Percentiles rank a stretch among this genome's conserved stretches.
Conservation (phyloP, 1,140 invertebrate genomes). For the Planococcus citri region DNA sequence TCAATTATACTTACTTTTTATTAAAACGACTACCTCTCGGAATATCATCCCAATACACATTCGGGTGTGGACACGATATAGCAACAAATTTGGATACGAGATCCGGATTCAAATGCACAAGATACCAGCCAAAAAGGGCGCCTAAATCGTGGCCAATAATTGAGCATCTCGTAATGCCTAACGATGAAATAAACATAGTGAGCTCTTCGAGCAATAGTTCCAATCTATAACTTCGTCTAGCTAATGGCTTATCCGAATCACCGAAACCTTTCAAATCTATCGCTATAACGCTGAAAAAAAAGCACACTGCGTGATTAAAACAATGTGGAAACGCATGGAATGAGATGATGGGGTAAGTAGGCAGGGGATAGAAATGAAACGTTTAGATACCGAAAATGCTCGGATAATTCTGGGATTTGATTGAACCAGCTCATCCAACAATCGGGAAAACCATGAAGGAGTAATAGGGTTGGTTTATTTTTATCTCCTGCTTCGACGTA, state of each 20-base stretch:
- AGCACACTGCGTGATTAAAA: slow-evolving; percentile 25
- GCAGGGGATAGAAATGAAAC: neutral
- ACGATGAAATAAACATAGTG: slow-evolving; percentile 48
- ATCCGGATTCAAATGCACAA: slow-evolving; percentile 50
- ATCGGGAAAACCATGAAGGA: slow-evolving; percentile 66
- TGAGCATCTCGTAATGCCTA: slow-evolving; percentile 42
- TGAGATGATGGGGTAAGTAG: neutral
- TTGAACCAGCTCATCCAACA: slow-evolving; percentile 57
- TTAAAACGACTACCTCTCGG: slow-evolving; percentile 41
- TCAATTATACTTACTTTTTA: slow-evolving; percentile 36
- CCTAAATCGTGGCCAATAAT: slow-evolving; percentile 74
- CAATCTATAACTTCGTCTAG: slow-evolving; percentile 45
- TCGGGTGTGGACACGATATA: slow-evolving; percentile 63
- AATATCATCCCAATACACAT: slow-evolving; percentile 47
- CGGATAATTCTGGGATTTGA: slow-evolving; percentile 44
- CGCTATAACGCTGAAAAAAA: slow-evolving; percentile 50
- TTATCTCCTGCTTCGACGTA: slow-evolving; percentile 53
- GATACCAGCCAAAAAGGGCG: slow-evolving; percentile 57
- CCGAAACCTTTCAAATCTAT: slow-evolving; percentile 70
- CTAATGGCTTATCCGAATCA: slow-evolving; percentile 64
- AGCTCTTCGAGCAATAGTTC: slow-evolving; percentile 52
- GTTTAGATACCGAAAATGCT: slow-evolving; percentile 39
- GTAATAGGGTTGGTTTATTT: slow-evolving; percentile 45
- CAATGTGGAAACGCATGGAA: slow-evolving; percentile 20
- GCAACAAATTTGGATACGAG: slow-evolving; percentile 57